Evolutionary conservation across 35 echinoderm and acorn worm species (phyloP).

Genomic region (Lytechinus variegatus): DNA sequence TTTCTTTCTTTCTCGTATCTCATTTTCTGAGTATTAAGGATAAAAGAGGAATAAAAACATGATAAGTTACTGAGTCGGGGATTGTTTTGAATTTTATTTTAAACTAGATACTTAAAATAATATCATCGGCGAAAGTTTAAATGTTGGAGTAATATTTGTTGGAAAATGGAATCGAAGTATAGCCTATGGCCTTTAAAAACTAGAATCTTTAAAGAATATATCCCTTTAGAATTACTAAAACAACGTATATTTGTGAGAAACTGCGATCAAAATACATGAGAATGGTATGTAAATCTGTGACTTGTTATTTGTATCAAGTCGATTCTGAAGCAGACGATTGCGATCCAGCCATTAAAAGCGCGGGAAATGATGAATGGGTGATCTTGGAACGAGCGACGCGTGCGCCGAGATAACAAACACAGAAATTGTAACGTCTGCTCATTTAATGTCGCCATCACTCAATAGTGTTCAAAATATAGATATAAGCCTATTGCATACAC

Average conservation of each 20-base stretch:
- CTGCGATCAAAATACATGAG: no score
- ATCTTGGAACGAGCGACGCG: conserved; percentile 22
- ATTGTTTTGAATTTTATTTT: not conserved
- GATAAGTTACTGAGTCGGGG: not conserved
- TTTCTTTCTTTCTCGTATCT: no score
- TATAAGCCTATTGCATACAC: no score
- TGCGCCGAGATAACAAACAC: conserved; percentile 40
- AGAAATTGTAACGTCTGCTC: conserved; percentile 28
- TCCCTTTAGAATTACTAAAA: no score
- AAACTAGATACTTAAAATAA: no score
- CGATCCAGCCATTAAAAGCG: not conserved
- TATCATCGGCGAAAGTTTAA: no score
- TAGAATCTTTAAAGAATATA: no score
- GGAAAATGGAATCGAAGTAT: no score
- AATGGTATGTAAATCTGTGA: not conserved
- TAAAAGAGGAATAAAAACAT: not conserved
- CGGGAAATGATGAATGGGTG: conserved; percentile 32
- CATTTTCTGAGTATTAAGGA: not conserved
- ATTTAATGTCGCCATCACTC: not conserved
- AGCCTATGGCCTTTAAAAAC: no score
- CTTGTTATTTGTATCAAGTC: not conserved
- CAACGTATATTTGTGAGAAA: no score
- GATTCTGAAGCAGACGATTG: not conserved
- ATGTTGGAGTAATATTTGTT: no score
- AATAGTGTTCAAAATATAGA: not conserved